These are phyloP conservation scores for Trichonephila clavata DNA, from an alignment of 1,140 invertebrate genomes.

Conservation along the genomic window DNA sequence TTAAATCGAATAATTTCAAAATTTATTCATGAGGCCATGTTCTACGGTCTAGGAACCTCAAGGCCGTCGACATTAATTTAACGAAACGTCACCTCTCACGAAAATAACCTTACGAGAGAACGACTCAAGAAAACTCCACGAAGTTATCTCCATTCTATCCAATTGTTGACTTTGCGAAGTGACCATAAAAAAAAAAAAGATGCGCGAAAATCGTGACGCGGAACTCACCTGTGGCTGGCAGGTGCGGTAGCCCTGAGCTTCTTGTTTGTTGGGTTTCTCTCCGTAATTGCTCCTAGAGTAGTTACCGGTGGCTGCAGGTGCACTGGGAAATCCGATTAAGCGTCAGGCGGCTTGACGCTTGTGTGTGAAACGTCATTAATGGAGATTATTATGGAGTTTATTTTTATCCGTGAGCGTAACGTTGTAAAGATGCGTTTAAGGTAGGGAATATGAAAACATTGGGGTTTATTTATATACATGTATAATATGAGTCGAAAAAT, in stretches of 20 bases:
- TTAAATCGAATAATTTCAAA: too few species aligned
- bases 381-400: background rate
- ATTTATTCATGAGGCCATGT: background rate
- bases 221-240: slow-evolving; percentile 21
- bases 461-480: too few species aligned
- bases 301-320: slow-evolving; percentile 1
- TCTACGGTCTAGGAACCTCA: too few species aligned
- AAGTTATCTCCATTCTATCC: background rate
- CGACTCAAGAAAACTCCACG: too few species aligned
- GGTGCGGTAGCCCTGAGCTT: slow-evolving; percentile 22
- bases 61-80: too few species aligned
- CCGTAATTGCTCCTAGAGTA: background rate
- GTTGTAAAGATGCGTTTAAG: too few species aligned
- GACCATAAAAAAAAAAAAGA: background rate
- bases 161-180: background rate
- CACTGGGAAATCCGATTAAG: background rate
- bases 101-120: too few species aligned
- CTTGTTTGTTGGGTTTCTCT: slow-evolving; percentile 14
- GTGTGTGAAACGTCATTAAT: background rate
- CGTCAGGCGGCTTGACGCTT: too few species aligned
- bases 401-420: too few species aligned
- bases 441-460: too few species aligned
- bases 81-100: too few species aligned
- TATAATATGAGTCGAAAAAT: too few species aligned
- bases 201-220: background rate